Evolutionary conservation across 2,113 vertebrate genomes (phyloP), one percentile per base, ranked within the genome.

Genomic region (Platycercus adscitus): DNA sequence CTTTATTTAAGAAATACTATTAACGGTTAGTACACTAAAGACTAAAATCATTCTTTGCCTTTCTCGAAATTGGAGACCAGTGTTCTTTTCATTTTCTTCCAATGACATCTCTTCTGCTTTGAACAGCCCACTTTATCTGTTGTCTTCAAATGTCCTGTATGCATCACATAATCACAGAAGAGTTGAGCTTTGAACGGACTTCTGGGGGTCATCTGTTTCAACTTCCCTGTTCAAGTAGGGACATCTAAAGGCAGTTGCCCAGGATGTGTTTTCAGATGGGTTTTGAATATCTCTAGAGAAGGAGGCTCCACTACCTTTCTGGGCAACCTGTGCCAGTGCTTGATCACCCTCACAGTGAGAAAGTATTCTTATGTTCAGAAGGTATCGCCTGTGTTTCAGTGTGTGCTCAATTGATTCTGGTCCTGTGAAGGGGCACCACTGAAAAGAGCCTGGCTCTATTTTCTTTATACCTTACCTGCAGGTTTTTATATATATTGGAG

Each of bases 261-360:
- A 64, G 17, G 20, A n/a, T 23, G 33, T 13, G 13, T 35, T 58
- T 58, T n/a, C 33, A 58, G 33, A 58, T 58, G 56, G 21, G 18
- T 49, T 17, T 71, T 83, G 39, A 64, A 6, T 28, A 68, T 53
- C 21, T 71, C 14, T 23, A 71, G 23, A 23, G 12, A 28, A 7
- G 6, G 19, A 75, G 8, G 50, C 17, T 58, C 33, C 10, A 6
- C 0, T 23, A 66, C 7, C 8, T 64, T 49, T 7, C 23, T n/a
- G 77, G 19, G 13, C 15, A 85, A n/a, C 11, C 7, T 31, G 15
- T 43, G 21, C 12, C 19, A 37, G 16, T 7, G 2, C 21, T 71
- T 1, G 0, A 33, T 72, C 39, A 71, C 10, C 2, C 19, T 29
- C 18, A 31, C 12, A 86, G 13, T 17, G 13, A 31, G 17, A 50